Evolutionary conservation across 2,797 vertebrate genomes (phyloP).

Genomic region (Crenuchus spilurus): DNA sequence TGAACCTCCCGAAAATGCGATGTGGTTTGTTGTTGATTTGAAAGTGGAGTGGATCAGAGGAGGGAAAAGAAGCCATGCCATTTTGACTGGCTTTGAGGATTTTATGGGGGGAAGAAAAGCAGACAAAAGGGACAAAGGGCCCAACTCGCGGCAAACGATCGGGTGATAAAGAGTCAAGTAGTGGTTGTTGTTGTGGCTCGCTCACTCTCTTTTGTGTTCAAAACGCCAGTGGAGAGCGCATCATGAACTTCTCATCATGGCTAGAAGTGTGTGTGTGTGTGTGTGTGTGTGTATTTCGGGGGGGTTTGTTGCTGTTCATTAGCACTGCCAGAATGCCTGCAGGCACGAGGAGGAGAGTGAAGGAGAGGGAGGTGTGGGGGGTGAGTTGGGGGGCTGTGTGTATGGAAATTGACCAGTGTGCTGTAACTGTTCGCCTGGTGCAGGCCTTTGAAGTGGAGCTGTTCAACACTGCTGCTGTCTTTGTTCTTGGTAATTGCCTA

Average conservation of each 20-base stretch:
- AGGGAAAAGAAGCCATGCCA: conserved; percentile 15
- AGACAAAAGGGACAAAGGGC: conserved; percentile 39
- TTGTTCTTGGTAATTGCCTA: conserved; percentile 89
- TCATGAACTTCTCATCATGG: conserved; percentile 73
- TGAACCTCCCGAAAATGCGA: conserved; percentile 19
- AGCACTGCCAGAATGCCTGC: conserved; percentile 79
- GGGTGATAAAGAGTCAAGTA: conserved; percentile 50
- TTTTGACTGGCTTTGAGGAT: conserved; percentile 38
- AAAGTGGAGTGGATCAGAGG: conserved; percentile 25
- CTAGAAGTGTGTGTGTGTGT: conserved; percentile 57
- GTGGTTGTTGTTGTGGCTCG: conserved; percentile 32
- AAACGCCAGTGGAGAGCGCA: conserved; percentile 48
- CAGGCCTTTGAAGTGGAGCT: conserved; percentile 82
- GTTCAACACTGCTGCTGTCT: conserved; percentile 76
- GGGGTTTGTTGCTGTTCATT: conserved; percentile 78
- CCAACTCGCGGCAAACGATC: conserved; percentile 29
- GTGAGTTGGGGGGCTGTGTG: conserved; percentile 57
- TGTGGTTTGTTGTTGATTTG: conserved; percentile 43
- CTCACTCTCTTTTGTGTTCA: conserved; percentile 38
- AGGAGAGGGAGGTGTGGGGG: conserved; percentile 60
- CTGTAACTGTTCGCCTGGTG: conserved; percentile 80
- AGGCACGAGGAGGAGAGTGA: conserved; percentile 71
- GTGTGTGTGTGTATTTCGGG: conserved; percentile 18
- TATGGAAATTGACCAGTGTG: conserved; percentile 87
- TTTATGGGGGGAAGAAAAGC: conserved; percentile 33